These are phyloP conservation scores for Sturnus vulgaris DNA, from an alignment of 2,113 vertebrate species.

Conservation along the genomic window DNA sequence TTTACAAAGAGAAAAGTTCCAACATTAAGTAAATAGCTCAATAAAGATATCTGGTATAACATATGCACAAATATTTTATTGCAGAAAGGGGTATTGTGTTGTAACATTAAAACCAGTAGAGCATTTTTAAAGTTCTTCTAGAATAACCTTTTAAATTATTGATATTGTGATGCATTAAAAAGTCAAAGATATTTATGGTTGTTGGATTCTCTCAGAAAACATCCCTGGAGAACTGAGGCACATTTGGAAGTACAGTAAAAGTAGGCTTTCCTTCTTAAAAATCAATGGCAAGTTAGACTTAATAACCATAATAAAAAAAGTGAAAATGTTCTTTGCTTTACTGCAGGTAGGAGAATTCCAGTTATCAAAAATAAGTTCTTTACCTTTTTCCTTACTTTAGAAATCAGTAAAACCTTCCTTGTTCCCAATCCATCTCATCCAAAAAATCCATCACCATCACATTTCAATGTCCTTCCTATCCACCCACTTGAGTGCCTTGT, in stretches of 20 bases:
- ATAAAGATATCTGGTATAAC: neutral
- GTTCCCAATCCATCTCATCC: fast-evolving
- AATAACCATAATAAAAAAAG: neutral
- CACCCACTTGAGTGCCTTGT: neutral
- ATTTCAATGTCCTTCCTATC: fast-evolving
- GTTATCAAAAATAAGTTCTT: neutral
- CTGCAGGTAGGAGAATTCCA: neutral
- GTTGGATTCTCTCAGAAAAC: neutral
- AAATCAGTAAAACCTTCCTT: neutral
- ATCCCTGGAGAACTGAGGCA: neutral
- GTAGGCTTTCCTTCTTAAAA: neutral
- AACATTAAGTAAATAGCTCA: neutral
- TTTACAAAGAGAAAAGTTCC: neutral
- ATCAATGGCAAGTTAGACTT: neutral
- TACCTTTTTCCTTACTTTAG: neutral
- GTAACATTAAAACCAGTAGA: neutral
- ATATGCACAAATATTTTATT: neutral
- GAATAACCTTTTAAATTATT: conserved; percentile 30
- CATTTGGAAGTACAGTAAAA: neutral
- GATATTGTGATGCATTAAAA: conserved; percentile 32
- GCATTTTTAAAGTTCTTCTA: neutral
- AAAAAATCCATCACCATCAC: neutral
- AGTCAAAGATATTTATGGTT: neutral
- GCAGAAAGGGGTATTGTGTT: neutral
- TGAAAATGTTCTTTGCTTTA: neutral